Evolutionary conservation across 2,888 invertebrate genomes (phyloP).

Genomic region (Mythimna pallens): DNA sequence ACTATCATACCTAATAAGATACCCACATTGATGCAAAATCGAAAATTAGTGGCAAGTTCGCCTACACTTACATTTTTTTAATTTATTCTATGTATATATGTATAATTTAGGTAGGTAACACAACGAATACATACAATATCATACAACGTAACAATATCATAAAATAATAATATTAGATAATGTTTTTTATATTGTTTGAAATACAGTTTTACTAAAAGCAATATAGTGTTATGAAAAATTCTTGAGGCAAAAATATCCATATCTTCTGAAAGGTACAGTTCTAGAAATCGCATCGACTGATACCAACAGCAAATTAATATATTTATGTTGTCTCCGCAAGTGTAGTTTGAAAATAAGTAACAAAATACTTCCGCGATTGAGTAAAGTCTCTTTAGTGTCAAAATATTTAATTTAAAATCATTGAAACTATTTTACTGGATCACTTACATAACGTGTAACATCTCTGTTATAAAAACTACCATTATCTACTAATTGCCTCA

Average conservation of each 20-base stretch:
- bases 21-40: background rate
- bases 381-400: slow-evolving; percentile 28
- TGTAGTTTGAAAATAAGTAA: slow-evolving; percentile 47
- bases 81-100: background rate
- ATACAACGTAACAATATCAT: background rate
- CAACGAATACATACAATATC: background rate
- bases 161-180: background rate
- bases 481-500: slow-evolving; percentile 71
- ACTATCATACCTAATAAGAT: too few species aligned
- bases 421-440: slow-evolving; percentile 36
- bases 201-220: background rate
- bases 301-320: slow-evolving; percentile 27
- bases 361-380: slow-evolving; percentile 38
- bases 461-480: slow-evolving; percentile 62
- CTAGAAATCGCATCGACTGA: slow-evolving; percentile 3
- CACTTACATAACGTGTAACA: slow-evolving; percentile 39
- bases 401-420: slow-evolving; percentile 41
- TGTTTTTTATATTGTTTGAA: background rate
- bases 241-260: background rate
- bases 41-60: background rate
- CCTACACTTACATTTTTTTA: background rate
- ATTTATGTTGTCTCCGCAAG: slow-evolving; percentile 26
- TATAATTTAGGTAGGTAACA: background rate
- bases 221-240: background rate
- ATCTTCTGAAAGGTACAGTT: background rate